These are phyloP conservation scores for Luscinia megarhynchos DNA, from an alignment of 2,797 vertebrate genomes.

Conservation along the genomic window DNA sequence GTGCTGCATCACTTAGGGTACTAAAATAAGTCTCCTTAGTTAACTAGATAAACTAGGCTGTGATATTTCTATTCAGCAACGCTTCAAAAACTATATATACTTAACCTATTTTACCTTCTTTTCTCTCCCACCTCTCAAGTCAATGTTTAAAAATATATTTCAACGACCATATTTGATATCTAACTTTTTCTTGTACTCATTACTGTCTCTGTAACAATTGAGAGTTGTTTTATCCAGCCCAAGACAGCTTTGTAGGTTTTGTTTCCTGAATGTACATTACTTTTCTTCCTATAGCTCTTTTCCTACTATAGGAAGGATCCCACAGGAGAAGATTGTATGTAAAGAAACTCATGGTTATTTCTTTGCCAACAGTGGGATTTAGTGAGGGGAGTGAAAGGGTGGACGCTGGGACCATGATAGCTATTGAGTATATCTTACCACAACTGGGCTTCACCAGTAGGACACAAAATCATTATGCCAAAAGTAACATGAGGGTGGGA, in stretches of 20 bases:
- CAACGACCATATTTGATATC: background rate
- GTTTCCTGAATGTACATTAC: background rate
- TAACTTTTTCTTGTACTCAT: background rate
- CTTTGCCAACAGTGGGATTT: background rate
- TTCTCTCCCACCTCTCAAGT: background rate
- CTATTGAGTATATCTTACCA: background rate
- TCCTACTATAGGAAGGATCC: background rate
- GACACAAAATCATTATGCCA: background rate
- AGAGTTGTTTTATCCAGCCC: background rate
- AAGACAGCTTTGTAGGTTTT: background rate
- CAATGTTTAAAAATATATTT: background rate
- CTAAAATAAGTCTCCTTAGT: background rate
- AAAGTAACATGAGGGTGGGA: background rate
- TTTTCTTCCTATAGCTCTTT: background rate
- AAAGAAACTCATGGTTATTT: background rate
- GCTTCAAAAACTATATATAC: background rate
- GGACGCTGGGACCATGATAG: accelerated
- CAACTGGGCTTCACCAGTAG: background rate
- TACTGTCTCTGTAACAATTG: background rate
- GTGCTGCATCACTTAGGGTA: background rate
- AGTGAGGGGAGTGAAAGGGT: accelerated
- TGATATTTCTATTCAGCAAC: background rate
- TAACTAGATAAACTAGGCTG: background rate
- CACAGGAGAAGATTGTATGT: background rate
- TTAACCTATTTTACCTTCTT: background rate